Evolutionary conservation across 2,888 invertebrate genomes (phyloP).

Genomic region (Cephus sareptanus): DNA sequence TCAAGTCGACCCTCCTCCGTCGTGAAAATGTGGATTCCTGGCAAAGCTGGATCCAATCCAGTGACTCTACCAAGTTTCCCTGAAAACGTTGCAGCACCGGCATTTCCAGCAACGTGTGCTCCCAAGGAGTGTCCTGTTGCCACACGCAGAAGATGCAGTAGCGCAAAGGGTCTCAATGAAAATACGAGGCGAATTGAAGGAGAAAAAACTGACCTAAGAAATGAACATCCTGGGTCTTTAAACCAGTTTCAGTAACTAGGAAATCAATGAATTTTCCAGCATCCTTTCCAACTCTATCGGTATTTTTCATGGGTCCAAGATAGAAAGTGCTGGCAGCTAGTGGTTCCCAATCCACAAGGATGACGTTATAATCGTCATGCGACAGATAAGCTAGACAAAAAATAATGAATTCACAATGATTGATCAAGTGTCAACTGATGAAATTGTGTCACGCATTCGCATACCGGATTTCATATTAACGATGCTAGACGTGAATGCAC

Average conservation of each 20-base stretch:
- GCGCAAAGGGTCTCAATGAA: background rate
- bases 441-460: background rate
- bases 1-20: conserved; percentile 52
- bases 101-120: conserved; percentile 62
- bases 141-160: background rate
- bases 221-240: conserved; percentile 59
- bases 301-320: conserved; percentile 62
- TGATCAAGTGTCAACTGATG: background rate
- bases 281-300: conserved; percentile 62
- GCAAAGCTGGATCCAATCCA: conserved; percentile 67
- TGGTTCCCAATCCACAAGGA: conserved; percentile 66
- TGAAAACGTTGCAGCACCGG: conserved; percentile 45
- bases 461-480: conserved; percentile 60
- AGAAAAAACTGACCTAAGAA: conserved; percentile 58
- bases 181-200: background rate
- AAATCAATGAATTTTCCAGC: conserved; percentile 63
- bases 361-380: conserved; percentile 63
- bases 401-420: background rate
- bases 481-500: conserved; percentile 60
- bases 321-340: conserved; percentile 64
- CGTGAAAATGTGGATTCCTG: conserved; percentile 56
- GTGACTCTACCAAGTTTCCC: conserved; percentile 65
- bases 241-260: conserved; percentile 53
- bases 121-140: conserved; percentile 60
- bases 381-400: conserved; percentile 55